Evolutionary conservation across 2,888 invertebrate species (phyloP).

Genomic region (Theristus sp.): DNA sequence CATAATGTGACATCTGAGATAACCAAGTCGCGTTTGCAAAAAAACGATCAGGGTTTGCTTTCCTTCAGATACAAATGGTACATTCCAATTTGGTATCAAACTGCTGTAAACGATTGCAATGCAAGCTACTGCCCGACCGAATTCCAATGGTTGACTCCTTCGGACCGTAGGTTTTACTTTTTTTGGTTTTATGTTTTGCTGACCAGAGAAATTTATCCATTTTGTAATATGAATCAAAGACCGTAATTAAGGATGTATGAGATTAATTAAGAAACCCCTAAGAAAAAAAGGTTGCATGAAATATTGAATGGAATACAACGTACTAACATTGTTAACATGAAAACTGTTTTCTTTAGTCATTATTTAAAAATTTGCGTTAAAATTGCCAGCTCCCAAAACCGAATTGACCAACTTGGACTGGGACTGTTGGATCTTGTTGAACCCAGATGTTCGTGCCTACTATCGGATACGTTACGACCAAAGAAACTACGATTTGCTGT

Average conservation of each 20-base stretch:
- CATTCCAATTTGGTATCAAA: background rate
- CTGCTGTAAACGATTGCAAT: background rate
- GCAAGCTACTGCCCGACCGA: background rate
- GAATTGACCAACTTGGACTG: background rate
- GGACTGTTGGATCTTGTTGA: background rate
- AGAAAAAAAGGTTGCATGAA: no score
- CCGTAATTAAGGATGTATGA: no score
- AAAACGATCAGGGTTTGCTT: background rate
- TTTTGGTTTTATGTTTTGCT: no score
- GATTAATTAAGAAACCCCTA: no score
- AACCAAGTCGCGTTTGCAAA: background rate
- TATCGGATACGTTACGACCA: background rate
- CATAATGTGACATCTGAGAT: no score
- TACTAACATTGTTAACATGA: no score
- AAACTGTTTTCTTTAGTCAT: no score
- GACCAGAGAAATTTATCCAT: background rate
- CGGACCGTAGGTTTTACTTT: background rate
- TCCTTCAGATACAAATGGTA: background rate
- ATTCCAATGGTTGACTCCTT: background rate
- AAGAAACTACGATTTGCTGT: background rate
- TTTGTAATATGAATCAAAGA: no score
- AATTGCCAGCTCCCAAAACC: background rate
- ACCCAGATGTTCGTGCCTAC: background rate
- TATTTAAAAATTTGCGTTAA: no score
- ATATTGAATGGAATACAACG: no score